Conservation (phyloP, 1,140 invertebrate genomes). For the Ladona fulva region DNA sequence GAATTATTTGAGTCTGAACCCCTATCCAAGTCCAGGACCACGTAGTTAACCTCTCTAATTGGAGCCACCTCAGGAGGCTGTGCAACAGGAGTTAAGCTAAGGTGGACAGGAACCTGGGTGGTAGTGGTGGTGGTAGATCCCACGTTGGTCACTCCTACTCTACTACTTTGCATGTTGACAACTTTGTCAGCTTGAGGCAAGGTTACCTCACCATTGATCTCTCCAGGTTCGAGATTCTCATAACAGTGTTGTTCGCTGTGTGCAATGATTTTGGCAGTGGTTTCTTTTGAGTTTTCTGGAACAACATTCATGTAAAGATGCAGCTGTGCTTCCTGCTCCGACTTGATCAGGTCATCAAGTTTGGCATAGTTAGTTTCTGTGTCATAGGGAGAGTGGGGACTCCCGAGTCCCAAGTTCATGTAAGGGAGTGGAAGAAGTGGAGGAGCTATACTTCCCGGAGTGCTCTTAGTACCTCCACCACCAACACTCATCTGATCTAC, state of each 20-base stretch:
- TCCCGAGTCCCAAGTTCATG: slow-evolving; percentile 36
- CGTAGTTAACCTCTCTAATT: slow-evolving; percentile 55
- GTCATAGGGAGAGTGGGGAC: slow-evolving; percentile 32
- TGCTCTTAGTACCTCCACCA: slow-evolving; percentile 12
- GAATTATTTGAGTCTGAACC: slow-evolving; percentile 20
- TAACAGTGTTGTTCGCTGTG: slow-evolving; percentile 41
- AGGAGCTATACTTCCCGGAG: slow-evolving; percentile 12
- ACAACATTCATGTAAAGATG: slow-evolving; percentile 59
- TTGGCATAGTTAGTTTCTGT: slow-evolving; percentile 42
- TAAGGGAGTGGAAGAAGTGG: slow-evolving; percentile 31
- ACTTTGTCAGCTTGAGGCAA: neutral
- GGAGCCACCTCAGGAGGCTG: slow-evolving; percentile 14
- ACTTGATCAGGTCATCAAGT: slow-evolving; percentile 33
- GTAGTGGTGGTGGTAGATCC: neutral
- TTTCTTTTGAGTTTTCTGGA: slow-evolving; percentile 34
- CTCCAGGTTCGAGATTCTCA: slow-evolving; percentile 53
- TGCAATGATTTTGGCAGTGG: slow-evolving; percentile 4
- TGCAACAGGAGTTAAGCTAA: neutral
- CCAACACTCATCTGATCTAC: slow-evolving; percentile 13
- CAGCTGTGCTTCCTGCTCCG: slow-evolving; percentile 26
- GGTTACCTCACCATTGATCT: slow-evolving; percentile 25
- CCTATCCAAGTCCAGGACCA: slow-evolving; percentile 60
- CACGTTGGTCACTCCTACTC: neutral
- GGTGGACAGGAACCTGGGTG: neutral
- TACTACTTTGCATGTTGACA: neutral